Percentiles rank a stretch among this genome's conserved stretches.
phyloP scores from a whole-genome alignment of 2,113 vertebrate species.

The Zootoca vivipara region DNA sequence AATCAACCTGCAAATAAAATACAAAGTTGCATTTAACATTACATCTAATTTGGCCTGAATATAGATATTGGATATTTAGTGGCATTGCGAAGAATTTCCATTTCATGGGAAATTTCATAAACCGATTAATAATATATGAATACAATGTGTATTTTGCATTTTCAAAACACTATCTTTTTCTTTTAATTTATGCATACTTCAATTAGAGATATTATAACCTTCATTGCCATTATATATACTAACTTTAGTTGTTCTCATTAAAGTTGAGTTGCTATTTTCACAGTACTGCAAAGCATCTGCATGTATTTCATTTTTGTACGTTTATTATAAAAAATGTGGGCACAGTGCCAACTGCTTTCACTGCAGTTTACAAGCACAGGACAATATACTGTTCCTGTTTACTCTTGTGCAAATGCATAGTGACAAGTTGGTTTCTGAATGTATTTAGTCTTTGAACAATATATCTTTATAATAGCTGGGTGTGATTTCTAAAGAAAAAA shows the following conservation, averaged over 20 bases:
- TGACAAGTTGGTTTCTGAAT: neutral
- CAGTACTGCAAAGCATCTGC: neutral
- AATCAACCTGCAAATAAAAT: neutral
- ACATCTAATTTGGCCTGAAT: neutral
- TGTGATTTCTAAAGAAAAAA: neutral
- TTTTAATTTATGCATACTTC: neutral
- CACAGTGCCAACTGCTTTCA: neutral
- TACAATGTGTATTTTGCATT: conserved; percentile 15
- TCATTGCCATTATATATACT: neutral
- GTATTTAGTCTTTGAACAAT: neutral
- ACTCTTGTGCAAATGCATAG: neutral
- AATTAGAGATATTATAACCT: neutral
- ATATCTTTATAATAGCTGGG: neutral
- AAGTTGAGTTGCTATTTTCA: neutral
- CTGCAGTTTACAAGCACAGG: neutral
- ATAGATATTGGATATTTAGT: neutral
- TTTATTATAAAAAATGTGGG: conserved; percentile 27
- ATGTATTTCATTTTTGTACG: neutral
- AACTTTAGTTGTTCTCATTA: neutral
- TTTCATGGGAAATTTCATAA: conserved; percentile 45
- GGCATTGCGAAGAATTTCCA: neutral
- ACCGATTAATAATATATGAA: conserved; percentile 34
- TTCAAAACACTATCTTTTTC: neutral
- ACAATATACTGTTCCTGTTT: neutral
- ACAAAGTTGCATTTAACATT: neutral